phyloP scores from a whole-genome alignment of 2,888 invertebrate genomes.

The Galeopsomyia nigrocyanea region DNA sequence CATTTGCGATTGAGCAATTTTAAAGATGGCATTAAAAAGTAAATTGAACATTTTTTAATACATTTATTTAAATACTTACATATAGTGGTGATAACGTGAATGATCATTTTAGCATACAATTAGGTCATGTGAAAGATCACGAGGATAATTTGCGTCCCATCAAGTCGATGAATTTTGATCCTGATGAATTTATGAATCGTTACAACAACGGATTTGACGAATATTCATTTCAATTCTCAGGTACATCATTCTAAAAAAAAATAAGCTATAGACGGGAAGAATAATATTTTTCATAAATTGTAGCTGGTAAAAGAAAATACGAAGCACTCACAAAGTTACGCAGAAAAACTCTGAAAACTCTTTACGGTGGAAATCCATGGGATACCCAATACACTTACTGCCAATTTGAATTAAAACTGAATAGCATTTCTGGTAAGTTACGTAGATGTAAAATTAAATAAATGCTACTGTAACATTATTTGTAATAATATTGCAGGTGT shows the following conservation, averaged over 20 bases:
- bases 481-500: conserved; percentile 56
- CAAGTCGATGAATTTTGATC: conserved; percentile 65
- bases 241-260: conserved; percentile 5
- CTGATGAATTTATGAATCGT: conserved; percentile 70
- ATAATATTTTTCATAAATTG: conserved; percentile 16
- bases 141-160: conserved; percentile 68
- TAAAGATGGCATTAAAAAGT: conserved; percentile 24
- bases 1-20: conserved; percentile 12
- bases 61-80: conserved; percentile 5
- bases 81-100: background rate
- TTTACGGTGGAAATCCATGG: conserved; percentile 61
- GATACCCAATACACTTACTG: conserved; percentile 55
- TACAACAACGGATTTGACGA: conserved; percentile 51
- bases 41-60: conserved; percentile 10
- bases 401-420: conserved; percentile 49
- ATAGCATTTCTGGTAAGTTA: conserved; percentile 50
- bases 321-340: conserved; percentile 51
- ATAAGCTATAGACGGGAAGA: too few species aligned
- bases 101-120: conserved; percentile 69
- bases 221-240: conserved; percentile 36
- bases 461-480: background rate
- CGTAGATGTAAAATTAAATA: too few species aligned
- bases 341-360: conserved; percentile 44
- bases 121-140: conserved; percentile 71
- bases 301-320: conserved; percentile 54